These are phyloP conservation scores for Cheilosia vernalis DNA, from an alignment of 2,888 invertebrate genomes.

Conservation along the genomic window DNA sequence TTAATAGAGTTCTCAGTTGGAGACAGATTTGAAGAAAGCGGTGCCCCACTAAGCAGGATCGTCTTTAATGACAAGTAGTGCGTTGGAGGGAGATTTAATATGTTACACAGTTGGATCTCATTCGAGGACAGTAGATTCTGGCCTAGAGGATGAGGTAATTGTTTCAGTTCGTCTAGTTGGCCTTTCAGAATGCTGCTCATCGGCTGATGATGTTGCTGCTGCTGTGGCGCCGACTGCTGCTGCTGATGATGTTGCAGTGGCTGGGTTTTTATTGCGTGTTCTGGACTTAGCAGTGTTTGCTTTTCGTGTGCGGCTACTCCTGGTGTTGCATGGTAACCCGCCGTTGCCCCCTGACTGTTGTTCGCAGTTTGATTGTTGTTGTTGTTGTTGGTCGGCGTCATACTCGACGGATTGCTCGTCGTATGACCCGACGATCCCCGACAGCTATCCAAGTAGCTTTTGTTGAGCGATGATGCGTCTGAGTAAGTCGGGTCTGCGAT, in stretches of 20 bases:
- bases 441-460: conserved; percentile 84
- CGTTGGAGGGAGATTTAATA: conserved; percentile 92
- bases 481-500: conserved; percentile 84
- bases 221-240: conserved; percentile 77
- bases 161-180: conserved; percentile 81
- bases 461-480: conserved; percentile 84
- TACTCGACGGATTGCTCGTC: conserved; percentile 85
- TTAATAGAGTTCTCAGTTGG: conserved; percentile 83
- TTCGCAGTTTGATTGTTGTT: conserved; percentile 82
- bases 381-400: conserved; percentile 85
- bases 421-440: conserved; percentile 84
- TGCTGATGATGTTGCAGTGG: conserved; percentile 75
- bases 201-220: conserved; percentile 74
- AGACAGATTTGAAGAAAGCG: conserved; percentile 78
- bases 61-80: conserved; percentile 96
- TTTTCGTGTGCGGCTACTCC: conserved; percentile 69
- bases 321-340: conserved; percentile 75
- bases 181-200: conserved; percentile 86
- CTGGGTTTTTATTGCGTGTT: conserved; percentile 79
- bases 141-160: conserved; percentile 81
- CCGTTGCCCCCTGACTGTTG: conserved; percentile 76
- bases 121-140: conserved; percentile 87
- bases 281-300: conserved; percentile 70
- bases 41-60: conserved; percentile 86
- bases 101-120: conserved; percentile 89